Evolutionary conservation across 2,113 vertebrate species (phyloP), one percentile per base, ranked within the genome.

Genomic region (Maccullochella peelii): DNA sequence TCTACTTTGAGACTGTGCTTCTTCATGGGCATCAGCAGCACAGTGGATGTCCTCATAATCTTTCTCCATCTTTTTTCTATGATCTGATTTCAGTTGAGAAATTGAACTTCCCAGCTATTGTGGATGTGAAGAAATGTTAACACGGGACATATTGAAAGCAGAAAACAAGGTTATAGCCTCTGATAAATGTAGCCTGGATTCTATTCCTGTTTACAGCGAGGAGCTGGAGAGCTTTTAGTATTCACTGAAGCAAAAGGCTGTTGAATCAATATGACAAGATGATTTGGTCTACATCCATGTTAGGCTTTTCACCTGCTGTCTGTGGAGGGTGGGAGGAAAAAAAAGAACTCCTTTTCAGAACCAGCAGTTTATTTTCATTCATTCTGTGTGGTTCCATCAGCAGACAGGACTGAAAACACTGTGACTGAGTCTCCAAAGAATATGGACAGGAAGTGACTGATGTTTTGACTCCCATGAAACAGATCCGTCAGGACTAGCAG

Each of bases 161-260:
- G 8, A 57, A 55, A 72, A 54, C 21, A 23, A 33, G 6, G 14
- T 30, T 59, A 27, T 7, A 21, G 5, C 20, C 20, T 38, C 0
- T 36, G 30, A 54, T 8, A 1, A 52, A 71, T 18, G 44, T n/a
- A 20, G 33, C 52, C 23, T 11, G 52, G 16, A 72, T 42, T 70
- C 49, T 52, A 69, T 23, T 25, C 21, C 33, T n/a, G 50, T 72
- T 55, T 15, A 40, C 36, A 40, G 6, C 7, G 16, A 50, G 44
- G 44, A 27, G 10, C 3, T 6, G 4, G 44, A 27, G 14, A 69
- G 67, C 25, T 50, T 50, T 69, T 33, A 33, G 40, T 23, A 36
- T 74, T 74, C 40, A 67, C 65, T 44, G 21, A 73, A 42, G 16
- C 14, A 27, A 73, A 73, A 44, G 16, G 38, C 38, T 27, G 36